These are phyloP conservation scores for Silurus meridionalis DNA, from an alignment of 2,113 vertebrate genomes.

Conservation along the genomic window DNA sequence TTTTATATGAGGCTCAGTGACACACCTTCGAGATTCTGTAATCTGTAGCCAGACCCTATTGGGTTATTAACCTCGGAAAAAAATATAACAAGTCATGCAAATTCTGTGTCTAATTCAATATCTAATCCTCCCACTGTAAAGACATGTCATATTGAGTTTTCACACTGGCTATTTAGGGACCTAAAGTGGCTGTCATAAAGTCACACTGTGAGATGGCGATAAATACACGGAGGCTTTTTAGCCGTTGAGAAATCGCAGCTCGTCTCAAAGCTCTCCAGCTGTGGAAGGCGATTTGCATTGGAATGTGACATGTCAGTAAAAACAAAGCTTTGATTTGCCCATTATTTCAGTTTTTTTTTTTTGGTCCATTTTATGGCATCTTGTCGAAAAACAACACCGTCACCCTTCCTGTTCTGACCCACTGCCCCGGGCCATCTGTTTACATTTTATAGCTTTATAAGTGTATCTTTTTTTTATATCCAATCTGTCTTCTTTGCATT, in stretches of 20 bases:
- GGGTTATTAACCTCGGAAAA: background rate
- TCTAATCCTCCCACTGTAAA: background rate
- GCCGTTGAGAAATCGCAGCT: constrained; percentile 13
- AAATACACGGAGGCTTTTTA: constrained; percentile 28
- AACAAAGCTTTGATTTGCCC: background rate
- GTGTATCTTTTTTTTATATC: background rate
- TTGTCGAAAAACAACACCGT: background rate
- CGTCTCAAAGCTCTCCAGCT: constrained; percentile 15
- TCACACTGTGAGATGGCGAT: constrained; percentile 18
- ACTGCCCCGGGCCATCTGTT: constrained; percentile 7
- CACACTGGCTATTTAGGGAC: constrained; percentile 13
- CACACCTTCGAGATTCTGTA: background rate
- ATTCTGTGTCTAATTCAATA: background rate
- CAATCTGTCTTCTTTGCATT: background rate
- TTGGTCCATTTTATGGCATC: background rate
- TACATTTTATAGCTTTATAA: constrained; percentile 2
- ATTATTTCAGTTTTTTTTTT: constrained; percentile 8
- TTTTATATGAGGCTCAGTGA: background rate
- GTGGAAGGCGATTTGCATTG: constrained; percentile 30
- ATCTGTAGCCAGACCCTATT: background rate
- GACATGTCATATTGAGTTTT: constrained; percentile 11
- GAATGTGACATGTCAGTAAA: constrained; percentile 29
- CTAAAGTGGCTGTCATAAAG: constrained; percentile 13
- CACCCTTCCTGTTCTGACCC: constrained; percentile 17
- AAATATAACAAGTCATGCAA: background rate